Evolutionary conservation across 1,140 invertebrate species (phyloP).

Genomic region (Elysia chlorotica): DNA sequence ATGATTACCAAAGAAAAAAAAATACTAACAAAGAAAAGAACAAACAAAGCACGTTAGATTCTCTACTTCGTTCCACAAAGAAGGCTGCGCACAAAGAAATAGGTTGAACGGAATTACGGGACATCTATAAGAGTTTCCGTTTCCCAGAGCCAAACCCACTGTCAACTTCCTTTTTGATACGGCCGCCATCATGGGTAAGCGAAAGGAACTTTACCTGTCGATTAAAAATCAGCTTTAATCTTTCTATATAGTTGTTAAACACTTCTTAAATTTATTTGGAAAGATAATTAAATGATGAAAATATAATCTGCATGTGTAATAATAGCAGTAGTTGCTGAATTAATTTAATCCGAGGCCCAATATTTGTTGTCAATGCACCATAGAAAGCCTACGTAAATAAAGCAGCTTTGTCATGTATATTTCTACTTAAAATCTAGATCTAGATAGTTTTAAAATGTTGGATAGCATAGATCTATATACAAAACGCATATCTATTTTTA

Average conservation of each 20-base stretch:
- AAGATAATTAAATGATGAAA: too few relatives aligned
- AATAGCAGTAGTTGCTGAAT: too few relatives aligned
- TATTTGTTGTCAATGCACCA: too few relatives aligned
- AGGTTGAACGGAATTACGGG: neutral
- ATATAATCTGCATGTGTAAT: too few relatives aligned
- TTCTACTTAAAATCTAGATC: too few relatives aligned
- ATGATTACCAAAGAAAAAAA: neutral
- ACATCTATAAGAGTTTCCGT: neutral
- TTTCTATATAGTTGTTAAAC: neutral
- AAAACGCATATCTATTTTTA: too few relatives aligned
- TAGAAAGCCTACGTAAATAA: too few relatives aligned
- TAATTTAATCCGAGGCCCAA: too few relatives aligned
- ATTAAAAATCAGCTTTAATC: neutral
- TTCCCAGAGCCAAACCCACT: neutral
- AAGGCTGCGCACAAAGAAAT: neutral
- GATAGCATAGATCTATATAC: too few relatives aligned
- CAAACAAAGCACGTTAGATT: neutral
- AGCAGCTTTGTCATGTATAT: too few relatives aligned
- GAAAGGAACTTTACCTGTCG: neutral
- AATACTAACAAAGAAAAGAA: neutral
- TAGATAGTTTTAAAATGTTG: too few relatives aligned
- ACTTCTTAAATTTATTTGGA: too few relatives aligned
- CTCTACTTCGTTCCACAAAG: neutral
- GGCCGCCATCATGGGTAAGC: slow-evolving; percentile 9
- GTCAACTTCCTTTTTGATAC: neutral